Conservation (phyloP, 2,797 vertebrate species). For the Sciurus carolinensis region DNA sequence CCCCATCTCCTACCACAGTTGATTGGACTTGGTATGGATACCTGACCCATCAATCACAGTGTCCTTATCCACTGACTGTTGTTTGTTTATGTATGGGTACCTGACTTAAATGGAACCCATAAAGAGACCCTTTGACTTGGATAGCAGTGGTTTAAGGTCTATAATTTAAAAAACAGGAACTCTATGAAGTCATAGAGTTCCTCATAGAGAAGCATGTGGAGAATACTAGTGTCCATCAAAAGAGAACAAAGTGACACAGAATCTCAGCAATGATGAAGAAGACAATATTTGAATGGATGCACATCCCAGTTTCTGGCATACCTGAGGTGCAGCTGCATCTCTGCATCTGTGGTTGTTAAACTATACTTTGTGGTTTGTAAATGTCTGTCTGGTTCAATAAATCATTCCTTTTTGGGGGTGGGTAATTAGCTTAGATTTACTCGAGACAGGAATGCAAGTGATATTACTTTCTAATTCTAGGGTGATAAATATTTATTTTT, state of each 20-base stretch:
- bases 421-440: conserved; percentile 20
- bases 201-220: background rate
- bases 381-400: background rate
- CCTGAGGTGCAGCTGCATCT: background rate
- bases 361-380: conserved; percentile 46
- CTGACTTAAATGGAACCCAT: background rate
- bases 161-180: conserved; percentile 31
- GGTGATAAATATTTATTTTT: conserved; percentile 35
- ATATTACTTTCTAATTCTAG: conserved; percentile 44
- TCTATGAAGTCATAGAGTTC: background rate
- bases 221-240: background rate
- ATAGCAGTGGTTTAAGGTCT: background rate
- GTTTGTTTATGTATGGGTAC: background rate
- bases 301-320: background rate
- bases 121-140: background rate
- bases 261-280: background rate
- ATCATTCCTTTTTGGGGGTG: background rate
- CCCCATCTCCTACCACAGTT: background rate
- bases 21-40: background rate
- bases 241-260: conserved; percentile 7
- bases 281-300: background rate
- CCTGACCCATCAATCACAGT: background rate
- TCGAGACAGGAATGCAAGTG: conserved; percentile 7
- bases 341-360: background rate
- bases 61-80: background rate